Conservation (phyloP, 2,888 invertebrate genomes). For the Apotomis capreana region DNA sequence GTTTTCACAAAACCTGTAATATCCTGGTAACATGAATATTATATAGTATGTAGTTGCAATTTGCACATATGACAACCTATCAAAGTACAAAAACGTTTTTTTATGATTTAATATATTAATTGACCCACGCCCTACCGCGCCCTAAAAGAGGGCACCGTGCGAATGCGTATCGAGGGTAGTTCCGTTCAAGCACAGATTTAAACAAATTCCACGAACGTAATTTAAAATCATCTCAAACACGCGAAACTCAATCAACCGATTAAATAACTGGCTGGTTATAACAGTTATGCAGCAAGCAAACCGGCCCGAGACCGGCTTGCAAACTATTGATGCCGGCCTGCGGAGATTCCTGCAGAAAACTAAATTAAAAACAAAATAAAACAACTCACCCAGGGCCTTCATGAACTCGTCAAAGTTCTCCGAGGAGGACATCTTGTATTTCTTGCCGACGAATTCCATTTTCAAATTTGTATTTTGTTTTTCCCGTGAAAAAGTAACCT, state of each 20-base stretch:
- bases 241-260: constrained; percentile 21
- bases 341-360: constrained; percentile 49
- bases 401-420: constrained; percentile 96
- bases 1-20: background rate
- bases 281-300: constrained; percentile 28
- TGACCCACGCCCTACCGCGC: background rate
- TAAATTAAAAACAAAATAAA: constrained; percentile 48
- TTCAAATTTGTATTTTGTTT: constrained; percentile 43
- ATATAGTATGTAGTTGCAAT: constrained; percentile 11
- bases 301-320: constrained; percentile 44
- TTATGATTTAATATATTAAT: too few species aligned
- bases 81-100: too few species aligned
- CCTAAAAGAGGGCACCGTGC: background rate
- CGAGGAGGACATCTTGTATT: constrained; percentile 90
- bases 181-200: background rate
- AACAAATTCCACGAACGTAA: background rate
- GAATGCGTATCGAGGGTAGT: background rate
- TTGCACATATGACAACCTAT: background rate
- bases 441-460: constrained; percentile 86
- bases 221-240: constrained; percentile 19
- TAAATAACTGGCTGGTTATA: constrained; percentile 20
- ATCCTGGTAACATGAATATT: background rate
- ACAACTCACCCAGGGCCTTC: constrained; percentile 91
- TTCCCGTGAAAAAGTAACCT: constrained; percentile 12
- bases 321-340: constrained; percentile 64